Base-by-base conservation (phyloP, 2,113 vertebrate species). In the Solea solea region DNA sequence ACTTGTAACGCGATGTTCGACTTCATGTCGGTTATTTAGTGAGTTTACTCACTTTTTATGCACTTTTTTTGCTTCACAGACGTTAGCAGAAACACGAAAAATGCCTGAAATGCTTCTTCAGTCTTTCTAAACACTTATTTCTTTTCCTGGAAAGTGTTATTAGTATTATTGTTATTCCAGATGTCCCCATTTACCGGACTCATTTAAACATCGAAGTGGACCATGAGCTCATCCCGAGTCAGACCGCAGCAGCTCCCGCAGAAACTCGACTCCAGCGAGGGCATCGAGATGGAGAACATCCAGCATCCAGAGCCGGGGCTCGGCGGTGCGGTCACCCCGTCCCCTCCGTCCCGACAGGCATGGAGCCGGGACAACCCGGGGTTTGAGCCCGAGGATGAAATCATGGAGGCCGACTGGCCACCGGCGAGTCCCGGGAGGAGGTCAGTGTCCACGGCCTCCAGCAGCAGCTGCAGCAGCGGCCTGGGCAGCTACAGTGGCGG, bases 321-420 rank as follows among this genome's bases (percentile, higher is more conserved):
- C 28, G 91, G 94, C 28, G 93, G 93, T 42, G 89, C 89, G 3
- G 90, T 82, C 3, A 92, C 94, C 0, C 95, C 95, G 2, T 95
- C 95, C 5, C 94, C 95, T 5, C 94, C 93, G 5, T 98, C 96
- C 12, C 90, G 97, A 69, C 96, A 98, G 84, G 97, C 97, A 0
- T 98, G 97, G 97, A 98, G 97, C 84, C 93, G 96, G 15, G 96
- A 97, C 13, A 98, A 98, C 87, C 96, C 96, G 0, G 96, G 95
- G 2, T 98, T 98, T 59, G 97, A 98, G 74, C 93, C 95, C 1
- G 96, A 96, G 84, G 96, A 97, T 12, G 95, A 94, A 78, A 95
- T 96, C 71, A 93, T 95, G 88, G 94, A 95, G 61, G 94, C 95
- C 66, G 94, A 94, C 90, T 95, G 95, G 88, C 94, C 94, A 44